Evolutionary conservation across 2,888 invertebrate species (phyloP).

Genomic region (Ichneumoninae sp.): DNA sequence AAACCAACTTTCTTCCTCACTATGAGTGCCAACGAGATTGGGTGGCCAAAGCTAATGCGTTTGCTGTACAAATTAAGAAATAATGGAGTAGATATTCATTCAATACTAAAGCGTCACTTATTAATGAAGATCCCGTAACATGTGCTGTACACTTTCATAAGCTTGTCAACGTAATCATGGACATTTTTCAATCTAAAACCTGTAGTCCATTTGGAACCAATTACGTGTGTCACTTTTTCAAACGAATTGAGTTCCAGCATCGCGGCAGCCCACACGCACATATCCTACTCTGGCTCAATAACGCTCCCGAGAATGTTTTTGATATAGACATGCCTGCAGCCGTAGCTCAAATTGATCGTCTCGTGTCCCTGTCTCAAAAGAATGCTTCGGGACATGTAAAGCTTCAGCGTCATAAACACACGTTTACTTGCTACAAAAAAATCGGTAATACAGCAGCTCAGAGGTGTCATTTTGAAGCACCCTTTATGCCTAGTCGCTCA

Average conservation of each 20-base stretch:
- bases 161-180: slow-evolving; percentile 68
- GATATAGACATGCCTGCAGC: slow-evolving; percentile 64
- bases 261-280: slow-evolving; percentile 82
- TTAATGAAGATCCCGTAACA: slow-evolving; percentile 76
- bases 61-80: slow-evolving; percentile 76
- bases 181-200: too few species aligned
- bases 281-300: slow-evolving; percentile 81
- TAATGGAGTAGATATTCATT: slow-evolving; percentile 45
- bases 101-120: slow-evolving; percentile 63
- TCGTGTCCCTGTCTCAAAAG: slow-evolving; percentile 70
- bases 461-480: slow-evolving; percentile 76
- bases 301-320: slow-evolving; percentile 73
- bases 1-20: slow-evolving; percentile 81
- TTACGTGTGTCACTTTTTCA: slow-evolving; percentile 72
- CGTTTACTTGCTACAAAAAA: slow-evolving; percentile 72
- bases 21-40: slow-evolving; percentile 82
- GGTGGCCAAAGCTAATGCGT: slow-evolving; percentile 78
- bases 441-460: slow-evolving; percentile 47
- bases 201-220: slow-evolving; percentile 74
- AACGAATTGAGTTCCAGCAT: slow-evolving; percentile 82
- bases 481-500: slow-evolving; percentile 73
- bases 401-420: slow-evolving; percentile 52
- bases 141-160: slow-evolving; percentile 80
- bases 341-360: slow-evolving; percentile 72
- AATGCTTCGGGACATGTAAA: slow-evolving; percentile 68